Percentiles rank a stretch among this genome's conserved stretches.
These are phyloP conservation scores for Syrphus vitripennis DNA, from an alignment of 2,888 invertebrate genomes.

Conservation along the genomic window DNA sequence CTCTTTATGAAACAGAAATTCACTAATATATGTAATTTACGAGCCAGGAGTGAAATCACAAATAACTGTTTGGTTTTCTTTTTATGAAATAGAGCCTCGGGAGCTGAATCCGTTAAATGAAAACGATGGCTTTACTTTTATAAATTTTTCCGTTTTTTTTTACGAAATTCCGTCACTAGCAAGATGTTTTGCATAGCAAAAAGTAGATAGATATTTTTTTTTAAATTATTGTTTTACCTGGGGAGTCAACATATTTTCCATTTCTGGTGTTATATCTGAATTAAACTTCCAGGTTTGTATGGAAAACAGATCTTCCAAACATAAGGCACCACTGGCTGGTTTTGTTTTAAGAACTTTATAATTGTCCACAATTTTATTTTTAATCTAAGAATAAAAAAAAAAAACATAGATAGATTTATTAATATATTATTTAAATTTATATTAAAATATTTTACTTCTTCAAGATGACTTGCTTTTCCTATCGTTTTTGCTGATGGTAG, in stretches of 20 bases:
- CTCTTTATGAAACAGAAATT: too few species aligned
- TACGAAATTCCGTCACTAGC: too few species aligned
- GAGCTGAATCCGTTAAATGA: too few species aligned
- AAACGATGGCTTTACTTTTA: too few species aligned
- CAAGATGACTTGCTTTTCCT: conserved; percentile 82
- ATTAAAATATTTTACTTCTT: conserved; percentile 79
- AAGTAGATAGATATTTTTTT: background rate
- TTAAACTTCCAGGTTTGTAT: conserved; percentile 87
- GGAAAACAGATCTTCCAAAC: conserved; percentile 85
- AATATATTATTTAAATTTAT: background rate
- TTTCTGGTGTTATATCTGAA: conserved; percentile 83
- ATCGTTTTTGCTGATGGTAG: conserved; percentile 84
- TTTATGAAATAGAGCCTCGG: too few species aligned
- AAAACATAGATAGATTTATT: too few species aligned
- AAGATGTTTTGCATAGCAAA: too few species aligned
- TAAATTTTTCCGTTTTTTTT: too few species aligned
- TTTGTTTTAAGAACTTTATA: conserved; percentile 82
- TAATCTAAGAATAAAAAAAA: conserved; percentile 73
- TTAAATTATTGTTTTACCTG: conserved; percentile 73
- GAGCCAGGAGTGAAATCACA: too few species aligned
- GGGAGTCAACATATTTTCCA: conserved; percentile 84
- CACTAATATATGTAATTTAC: too few species aligned
- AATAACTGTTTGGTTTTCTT: too few species aligned
- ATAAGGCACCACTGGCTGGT: conserved; percentile 84
- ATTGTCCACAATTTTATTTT: conserved; percentile 85